Base-by-base conservation (phyloP, 2,113 vertebrate species). In the Egretta garzetta region DNA sequence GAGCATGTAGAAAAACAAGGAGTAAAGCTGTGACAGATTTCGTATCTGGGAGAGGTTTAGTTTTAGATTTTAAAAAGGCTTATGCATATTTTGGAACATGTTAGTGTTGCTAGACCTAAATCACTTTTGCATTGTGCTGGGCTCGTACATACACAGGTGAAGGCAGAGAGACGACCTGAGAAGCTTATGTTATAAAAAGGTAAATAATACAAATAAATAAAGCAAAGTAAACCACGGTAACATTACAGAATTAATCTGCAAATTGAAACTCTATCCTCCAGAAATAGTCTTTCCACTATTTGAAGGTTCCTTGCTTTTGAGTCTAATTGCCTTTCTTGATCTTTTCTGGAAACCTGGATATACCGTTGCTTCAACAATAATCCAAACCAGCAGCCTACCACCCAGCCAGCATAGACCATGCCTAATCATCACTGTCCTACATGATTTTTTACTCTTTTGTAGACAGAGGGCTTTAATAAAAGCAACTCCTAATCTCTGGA, bases 131-230 rank as follows among this genome's bases (percentile, higher is more conserved):
- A 32, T 49, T 32, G 16, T 45, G 21, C 41, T 49, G 45, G 55
- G 59, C 30, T 77, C 1, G 0, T 24, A 49, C 26, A 1, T 1
- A n/a, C 8, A 6, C 14, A 39, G 28, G 37, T 6, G 33, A 86
- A 67, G 60, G 55, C 37, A 53, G 50, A 53, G 50, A 76, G 58
- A 27, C 19, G 21, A 41, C 8, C 35, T 22, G 39, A 80, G 35
- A 45, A 66, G 7, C 3, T 64, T 14, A 5, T 11, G 19, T 4
- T 19, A 16, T 7, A 30, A 76, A 62, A 56, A 32, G 17, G 4
- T 14, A 39, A 76, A 66, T 4, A 70, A 62, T 5, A 14, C 12
- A 58, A 70, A 64, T 14, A n/a, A 80, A 49, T 9, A 19, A 68
- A 86, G 10, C 6, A 33, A 82, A 58, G 17, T 5, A 62, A 84